Evolutionary conservation across 2,888 invertebrate species (phyloP), one percentile per base, ranked within the genome.

Genomic region (Parnassius orleans): DNA sequence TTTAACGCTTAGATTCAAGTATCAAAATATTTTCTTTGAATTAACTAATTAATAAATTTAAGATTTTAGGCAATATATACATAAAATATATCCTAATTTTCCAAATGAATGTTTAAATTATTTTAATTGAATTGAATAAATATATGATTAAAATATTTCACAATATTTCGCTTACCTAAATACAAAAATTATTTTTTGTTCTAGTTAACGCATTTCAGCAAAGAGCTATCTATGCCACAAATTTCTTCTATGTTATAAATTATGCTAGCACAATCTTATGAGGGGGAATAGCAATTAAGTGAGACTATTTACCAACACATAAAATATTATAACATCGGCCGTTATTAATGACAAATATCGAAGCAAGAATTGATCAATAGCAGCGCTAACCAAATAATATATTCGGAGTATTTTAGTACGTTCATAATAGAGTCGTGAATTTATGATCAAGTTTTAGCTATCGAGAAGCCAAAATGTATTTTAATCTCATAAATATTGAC

Each of bases 261-360:
- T 84, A 86, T 78, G 78, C 74, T 74, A 76, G 72, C 77, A 72
- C 78, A 80, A 79, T 81, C 81, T 80, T 79, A 71, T 71, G 65
- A 73, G 74, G 79, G 75, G 79, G 77, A 79, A 80, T 77, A 77
- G 82, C 83, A 83, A 86, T 84, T 84, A 84, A 81, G 78, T 73
- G 68, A 75, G 67, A 78, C 83, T 83, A 83, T 83, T 83, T 82
- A 81, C 78, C 76, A 72, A 72, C 76, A 73, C 73, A 75, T 71
- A 73, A 75, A 76, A 72, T 72, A 75, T 67, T 72, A 75, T 67
- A 71, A 66, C 72, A 69, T 72, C 64, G 74, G 68, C 69, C 67
- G 71, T 76, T 75, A 73, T 71, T 70, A 74, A 71, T 67, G 65
- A 56, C 58, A 69, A 66, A 71, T 71, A 66, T 68, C 67, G 63